Evolutionary conservation across 1,140 invertebrate species (phyloP), one percentile per base, ranked within the genome.

Genomic region (Odontomachus brunneus): DNA sequence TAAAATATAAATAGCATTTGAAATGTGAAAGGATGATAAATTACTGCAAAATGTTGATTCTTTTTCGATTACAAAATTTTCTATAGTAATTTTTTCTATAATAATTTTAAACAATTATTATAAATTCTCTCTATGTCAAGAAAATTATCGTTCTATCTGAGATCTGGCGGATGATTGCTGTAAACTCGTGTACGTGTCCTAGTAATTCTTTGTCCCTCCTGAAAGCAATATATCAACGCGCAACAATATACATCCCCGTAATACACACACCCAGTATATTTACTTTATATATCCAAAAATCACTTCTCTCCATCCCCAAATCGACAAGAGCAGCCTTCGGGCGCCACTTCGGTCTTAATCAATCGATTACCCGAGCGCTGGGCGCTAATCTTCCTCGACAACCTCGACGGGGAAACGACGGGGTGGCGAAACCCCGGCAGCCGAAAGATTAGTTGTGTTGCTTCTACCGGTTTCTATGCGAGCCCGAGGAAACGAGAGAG

Each of bases 391-490:
- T 78, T 38, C 17, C 53, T 17, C 19, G 44, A 66, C 19, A 69
- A 17, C 14, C 26, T 65, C 49, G 22, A 55, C 49, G 62, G 15
- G 26, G 17, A 67, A 44, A 15, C 12, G 63, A 53, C 15, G 12
- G 5, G 19, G 2, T 53, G n/a, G 24, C 26, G 48, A 55, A 67
- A 67, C n/a, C 29, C 19, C 11, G 38, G 19, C 44, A 53, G 33
- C 49, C 26, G 29, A 69, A 67, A 57, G 49, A 78, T 78, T 80
- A 80, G 60, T 81, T 63, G 59, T 82, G 85, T 87, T 86, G 59
- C 80, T 84, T 74, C 72, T 72, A 17, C 53, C 62, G 81, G 76
- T 86, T 86, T 87, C 73, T 60, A 33, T 26, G 38, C 55, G 69
- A 57, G 33, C 49, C 3, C 29, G 26, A 26, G 38, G 33, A 57